Evolutionary conservation across 2,113 vertebrate genomes (phyloP), one percentile per base, ranked within the genome.

Genomic region (Colinus virginianus): DNA sequence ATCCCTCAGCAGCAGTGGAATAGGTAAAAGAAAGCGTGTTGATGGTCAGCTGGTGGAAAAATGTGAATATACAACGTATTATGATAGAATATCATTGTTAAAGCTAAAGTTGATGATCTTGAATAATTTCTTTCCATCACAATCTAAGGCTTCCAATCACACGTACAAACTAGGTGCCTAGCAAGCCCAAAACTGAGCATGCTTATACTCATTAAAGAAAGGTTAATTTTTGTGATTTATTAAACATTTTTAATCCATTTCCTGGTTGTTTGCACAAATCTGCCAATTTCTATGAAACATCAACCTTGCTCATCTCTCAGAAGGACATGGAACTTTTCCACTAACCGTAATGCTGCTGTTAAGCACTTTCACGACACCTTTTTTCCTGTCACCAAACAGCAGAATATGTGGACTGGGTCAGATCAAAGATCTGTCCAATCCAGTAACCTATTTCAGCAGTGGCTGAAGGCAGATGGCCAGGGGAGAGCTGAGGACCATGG

Each of bases 381-480:
- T 51, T 61, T 22, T 82, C 49, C 56, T 90, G 83, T 70, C 94
- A 79, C 48, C 64, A 40, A 76, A 19, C 9, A 49, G 36, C 8
- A 86, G 20, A 40, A 61, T 13, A 23, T 4, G 26, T 3, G 3
- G 11, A 26, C 70, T 53, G 45, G 70, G 78, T 92, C 87, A 95
- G 49, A 34, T 11, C 78, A 68, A 62, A 68, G 67, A 72, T 51
- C 36, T 83, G n/a, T 20, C 40, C 61, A 67, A 61, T n/a, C 4
- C 68, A 88, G 49, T 42, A 91, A 84, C 59, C 55, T n/a, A 5
- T 58, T 40, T 84, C 66, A 88, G 46, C 10, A 61, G 49, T 4
- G 2, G 45, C 25, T 80, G 40, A 59, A 80, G 72, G 82, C 88
- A 90, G 91, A 85, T 80, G 93, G 87, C 59, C 72, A 43, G 61